Percentiles rank a stretch among this genome's conserved stretches.
Conservation (phyloP, 1,140 invertebrate species). For the Drosophila kikkawai region DNA sequence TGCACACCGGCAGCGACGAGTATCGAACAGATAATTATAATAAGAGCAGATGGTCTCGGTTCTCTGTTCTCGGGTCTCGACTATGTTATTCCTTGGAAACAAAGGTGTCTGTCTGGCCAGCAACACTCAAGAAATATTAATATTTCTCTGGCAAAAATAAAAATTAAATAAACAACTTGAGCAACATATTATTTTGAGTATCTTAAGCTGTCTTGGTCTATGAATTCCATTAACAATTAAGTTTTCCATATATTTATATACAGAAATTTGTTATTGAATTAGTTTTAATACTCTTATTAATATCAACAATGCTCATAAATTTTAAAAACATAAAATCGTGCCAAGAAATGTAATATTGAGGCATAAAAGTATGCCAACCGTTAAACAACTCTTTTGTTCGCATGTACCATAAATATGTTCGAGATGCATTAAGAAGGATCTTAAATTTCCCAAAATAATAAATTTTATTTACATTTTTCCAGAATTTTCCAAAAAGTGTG, state of each 20-base stretch:
- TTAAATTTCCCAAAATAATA: background rate
- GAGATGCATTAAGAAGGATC: background rate
- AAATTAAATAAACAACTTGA: background rate
- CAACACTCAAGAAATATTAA: slow-evolving; percentile 19
- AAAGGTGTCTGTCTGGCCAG: slow-evolving; percentile 27
- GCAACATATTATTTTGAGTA: background rate
- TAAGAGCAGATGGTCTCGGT: slow-evolving; percentile 36
- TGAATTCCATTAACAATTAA: background rate
- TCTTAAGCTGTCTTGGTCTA: background rate
- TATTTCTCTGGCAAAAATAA: slow-evolving; percentile 1
- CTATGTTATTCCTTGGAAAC: slow-evolving; percentile 21
- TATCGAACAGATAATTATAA: slow-evolving; percentile 36
- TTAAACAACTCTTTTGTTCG: background rate
- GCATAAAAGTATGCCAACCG: slow-evolving; percentile 1
- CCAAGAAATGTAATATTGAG: background rate
- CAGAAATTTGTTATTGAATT: background rate
- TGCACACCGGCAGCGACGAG: slow-evolving; percentile 23
- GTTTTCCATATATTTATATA: background rate
- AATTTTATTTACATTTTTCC: background rate
- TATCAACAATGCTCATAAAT: background rate
- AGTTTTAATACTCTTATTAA: background rate
- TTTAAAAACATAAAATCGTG: background rate
- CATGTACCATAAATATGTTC: background rate
- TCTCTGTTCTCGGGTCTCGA: background rate
- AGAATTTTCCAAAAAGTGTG: slow-evolving; percentile 18